Percentiles rank a stretch among this genome's conserved stretches.
Evolutionary conservation across 2,113 vertebrate genomes (phyloP).

Genomic region (Picathartes gymnocephalus): DNA sequence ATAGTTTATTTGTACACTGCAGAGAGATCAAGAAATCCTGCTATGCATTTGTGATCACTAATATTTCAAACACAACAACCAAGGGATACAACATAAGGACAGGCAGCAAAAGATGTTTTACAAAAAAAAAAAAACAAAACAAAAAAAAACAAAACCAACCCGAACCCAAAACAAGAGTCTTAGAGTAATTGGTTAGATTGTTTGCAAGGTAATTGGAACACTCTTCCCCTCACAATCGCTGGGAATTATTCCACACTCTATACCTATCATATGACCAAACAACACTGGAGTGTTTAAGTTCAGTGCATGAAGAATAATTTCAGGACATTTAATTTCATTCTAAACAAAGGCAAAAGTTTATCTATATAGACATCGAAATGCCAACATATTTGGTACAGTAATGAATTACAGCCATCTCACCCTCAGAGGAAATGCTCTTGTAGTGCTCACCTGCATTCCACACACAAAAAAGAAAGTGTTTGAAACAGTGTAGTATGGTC

Average conservation of each 20-base stretch:
- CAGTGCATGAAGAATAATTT: slow-evolving; percentile 73
- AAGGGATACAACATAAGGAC: slow-evolving; percentile 59
- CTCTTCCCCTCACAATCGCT: background rate
- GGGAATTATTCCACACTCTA: background rate
- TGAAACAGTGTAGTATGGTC: slow-evolving; percentile 53
- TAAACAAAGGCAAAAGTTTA: slow-evolving; percentile 56
- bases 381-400: slow-evolving; percentile 62
- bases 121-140: background rate
- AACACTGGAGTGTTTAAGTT: slow-evolving; percentile 70
- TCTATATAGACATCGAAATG: slow-evolving; percentile 46
- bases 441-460: slow-evolving; percentile 67
- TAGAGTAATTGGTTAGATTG: slow-evolving; percentile 34
- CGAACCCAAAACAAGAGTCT: background rate
- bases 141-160: background rate
- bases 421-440: slow-evolving; percentile 47
- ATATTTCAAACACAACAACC: slow-evolving; percentile 64
- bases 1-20: slow-evolving; percentile 73
- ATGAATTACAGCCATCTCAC: slow-evolving; percentile 53
- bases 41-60: slow-evolving; percentile 67
- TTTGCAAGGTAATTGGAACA: slow-evolving; percentile 28
- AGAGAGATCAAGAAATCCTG: slow-evolving; percentile 62
- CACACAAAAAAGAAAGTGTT: slow-evolving; percentile 4
- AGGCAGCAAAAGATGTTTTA: slow-evolving; percentile 59
- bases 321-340: slow-evolving; percentile 60
- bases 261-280: slow-evolving; percentile 24